phyloP scores from a whole-genome alignment of 2,888 invertebrate species.

The Scaptomyza parva region DNA sequence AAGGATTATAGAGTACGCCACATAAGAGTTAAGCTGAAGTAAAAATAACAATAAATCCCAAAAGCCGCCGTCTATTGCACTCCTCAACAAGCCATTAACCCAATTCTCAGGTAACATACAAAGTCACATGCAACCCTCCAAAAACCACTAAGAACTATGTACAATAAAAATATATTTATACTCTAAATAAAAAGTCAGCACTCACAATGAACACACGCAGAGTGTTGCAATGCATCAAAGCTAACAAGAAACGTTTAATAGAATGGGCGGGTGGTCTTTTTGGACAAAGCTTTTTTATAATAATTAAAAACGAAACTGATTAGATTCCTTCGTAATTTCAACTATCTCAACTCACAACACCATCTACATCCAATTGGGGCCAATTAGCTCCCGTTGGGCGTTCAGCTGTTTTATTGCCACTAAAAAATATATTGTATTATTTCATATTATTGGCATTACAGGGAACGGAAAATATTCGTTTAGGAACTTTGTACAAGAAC shows the following conservation, averaged over 20 bases:
- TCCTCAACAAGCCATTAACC: slow-evolving; percentile 57
- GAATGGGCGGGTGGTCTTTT: slow-evolving; percentile 20
- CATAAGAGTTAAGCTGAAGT: slow-evolving; percentile 7
- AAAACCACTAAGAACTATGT: slow-evolving; percentile 59
- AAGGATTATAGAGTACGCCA: slow-evolving; percentile 1
- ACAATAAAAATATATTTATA: slow-evolving; percentile 58
- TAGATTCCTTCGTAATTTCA: slow-evolving; percentile 23
- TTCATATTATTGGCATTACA: slow-evolving; percentile 9
- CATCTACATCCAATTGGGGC: slow-evolving; percentile 40
- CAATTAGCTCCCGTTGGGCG: slow-evolving; percentile 54
- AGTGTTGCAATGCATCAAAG: not conserved
- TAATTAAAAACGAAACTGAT: slow-evolving; percentile 27
- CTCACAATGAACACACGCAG: slow-evolving; percentile 14
- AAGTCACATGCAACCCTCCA: slow-evolving; percentile 53
- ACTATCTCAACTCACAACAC: not conserved
- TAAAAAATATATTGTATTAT: slow-evolving; percentile 17
- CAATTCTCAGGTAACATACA: slow-evolving; percentile 44
- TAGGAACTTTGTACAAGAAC: not conserved
- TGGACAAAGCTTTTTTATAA: slow-evolving; percentile 53
- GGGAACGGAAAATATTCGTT: slow-evolving; percentile 10
- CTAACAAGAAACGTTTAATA: slow-evolving; percentile 16
- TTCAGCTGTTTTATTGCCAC: slow-evolving; percentile 56
- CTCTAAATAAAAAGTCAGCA: slow-evolving; percentile 25
- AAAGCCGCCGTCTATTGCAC: slow-evolving; percentile 11
- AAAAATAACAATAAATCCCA: slow-evolving; percentile 1